Percentiles rank a stretch among this genome's conserved stretches.
phyloP scores from a whole-genome alignment of 2,797 vertebrate species.

The Etheostoma perlongum region DNA sequence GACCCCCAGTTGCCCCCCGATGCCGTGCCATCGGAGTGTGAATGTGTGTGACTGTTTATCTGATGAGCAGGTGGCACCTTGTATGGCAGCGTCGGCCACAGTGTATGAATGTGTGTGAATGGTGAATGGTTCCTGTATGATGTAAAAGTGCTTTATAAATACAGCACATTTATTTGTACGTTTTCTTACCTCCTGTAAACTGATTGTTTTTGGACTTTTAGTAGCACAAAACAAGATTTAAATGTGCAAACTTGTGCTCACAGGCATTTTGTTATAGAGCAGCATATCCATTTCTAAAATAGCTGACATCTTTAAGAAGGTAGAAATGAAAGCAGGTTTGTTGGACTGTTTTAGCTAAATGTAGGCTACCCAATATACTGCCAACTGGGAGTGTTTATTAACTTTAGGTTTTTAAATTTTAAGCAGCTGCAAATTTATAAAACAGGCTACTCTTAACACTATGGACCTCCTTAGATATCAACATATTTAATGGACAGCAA shows the following conservation, averaged over 20 bases:
- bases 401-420: neutral
- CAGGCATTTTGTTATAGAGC: neutral
- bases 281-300: neutral
- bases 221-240: neutral
- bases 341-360: neutral
- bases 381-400: neutral
- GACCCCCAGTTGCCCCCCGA: too few species aligned
- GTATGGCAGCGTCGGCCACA: too few species aligned
- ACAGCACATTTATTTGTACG: neutral
- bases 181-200: neutral
- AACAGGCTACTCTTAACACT: neutral
- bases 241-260: neutral
- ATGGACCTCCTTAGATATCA: neutral
- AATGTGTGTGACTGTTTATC: too few species aligned
- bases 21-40: too few species aligned
- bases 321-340: neutral
- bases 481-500: neutral
- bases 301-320: neutral
- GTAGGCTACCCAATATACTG: neutral
- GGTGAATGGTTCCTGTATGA: too few species aligned
- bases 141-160: too few species aligned
- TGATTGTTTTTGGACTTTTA: neutral
- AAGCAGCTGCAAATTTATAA: neutral
- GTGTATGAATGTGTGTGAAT: too few species aligned
- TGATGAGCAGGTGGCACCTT: too few species aligned